Evolutionary conservation across 2,797 vertebrate species (phyloP).

Genomic region (Myotis pilosus): DNA sequence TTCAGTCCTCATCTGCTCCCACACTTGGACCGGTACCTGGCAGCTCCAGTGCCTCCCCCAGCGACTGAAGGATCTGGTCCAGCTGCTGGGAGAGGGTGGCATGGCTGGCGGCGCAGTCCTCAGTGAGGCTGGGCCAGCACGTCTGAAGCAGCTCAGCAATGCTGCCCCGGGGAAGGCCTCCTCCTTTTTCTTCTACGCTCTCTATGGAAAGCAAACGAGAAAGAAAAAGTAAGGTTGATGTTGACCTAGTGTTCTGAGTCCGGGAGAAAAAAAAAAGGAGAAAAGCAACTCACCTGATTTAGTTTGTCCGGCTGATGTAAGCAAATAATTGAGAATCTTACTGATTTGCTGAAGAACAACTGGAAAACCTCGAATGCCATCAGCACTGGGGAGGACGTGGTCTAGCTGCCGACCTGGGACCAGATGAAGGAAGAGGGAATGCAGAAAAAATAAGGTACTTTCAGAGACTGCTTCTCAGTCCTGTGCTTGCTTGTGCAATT

Average conservation of each 20-base stretch:
- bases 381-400: slow-evolving; percentile 78
- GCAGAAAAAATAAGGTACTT: background rate
- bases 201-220: slow-evolving; percentile 82
- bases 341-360: slow-evolving; percentile 92
- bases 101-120: slow-evolving; percentile 88
- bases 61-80: slow-evolving; percentile 86
- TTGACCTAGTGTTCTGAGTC: background rate
- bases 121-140: slow-evolving; percentile 88
- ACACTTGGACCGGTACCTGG: slow-evolving; percentile 82
- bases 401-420: slow-evolving; percentile 87
- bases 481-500: background rate
- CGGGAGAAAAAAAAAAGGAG: background rate
- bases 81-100: slow-evolving; percentile 87
- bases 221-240: background rate
- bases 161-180: slow-evolving; percentile 87
- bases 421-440: background rate
- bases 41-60: slow-evolving; percentile 84
- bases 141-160: slow-evolving; percentile 90
- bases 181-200: slow-evolving; percentile 85
- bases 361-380: slow-evolving; percentile 92
- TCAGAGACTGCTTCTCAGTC: background rate
- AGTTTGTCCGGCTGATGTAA: slow-evolving; percentile 73
- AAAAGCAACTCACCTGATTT: slow-evolving; percentile 80
- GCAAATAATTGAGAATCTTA: slow-evolving; percentile 92
- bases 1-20: background rate